Evolutionary conservation across 2,888 invertebrate species (phyloP).

Genomic region (Ephialtes manifestator): DNA sequence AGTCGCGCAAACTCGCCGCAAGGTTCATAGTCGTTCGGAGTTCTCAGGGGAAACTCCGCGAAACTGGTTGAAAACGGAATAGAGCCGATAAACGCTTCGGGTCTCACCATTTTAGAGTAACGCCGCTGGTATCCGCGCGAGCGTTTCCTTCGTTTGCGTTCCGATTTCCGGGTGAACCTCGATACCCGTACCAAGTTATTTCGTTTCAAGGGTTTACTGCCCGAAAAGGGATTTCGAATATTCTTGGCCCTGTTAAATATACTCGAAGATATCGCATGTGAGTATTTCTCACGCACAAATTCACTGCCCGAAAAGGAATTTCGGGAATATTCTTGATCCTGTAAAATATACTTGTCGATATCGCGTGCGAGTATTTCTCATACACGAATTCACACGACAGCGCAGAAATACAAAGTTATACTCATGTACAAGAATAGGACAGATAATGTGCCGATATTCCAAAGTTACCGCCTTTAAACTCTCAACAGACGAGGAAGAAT

Average conservation of each 20-base stretch:
- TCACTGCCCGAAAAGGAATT: background rate
- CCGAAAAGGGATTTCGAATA: slow-evolving; percentile 10
- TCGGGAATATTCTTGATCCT: background rate
- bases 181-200: slow-evolving; percentile 3
- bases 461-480: slow-evolving; percentile 13
- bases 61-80: slow-evolving; percentile 2
- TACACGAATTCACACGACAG: background rate
- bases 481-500: slow-evolving; percentile 6
- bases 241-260: background rate
- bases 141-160: slow-evolving; percentile 11
- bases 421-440: background rate
- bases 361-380: background rate
- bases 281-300: background rate
- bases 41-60: slow-evolving; percentile 3
- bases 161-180: slow-evolving; percentile 16
- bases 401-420: background rate
- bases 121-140: background rate
- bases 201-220: background rate
- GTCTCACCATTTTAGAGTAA: background rate
- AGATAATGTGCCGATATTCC: background rate
- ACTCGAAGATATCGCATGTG: background rate
- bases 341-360: background rate
- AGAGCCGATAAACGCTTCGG: slow-evolving; percentile 36
- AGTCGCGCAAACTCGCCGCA: background rate
- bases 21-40: slow-evolving; percentile 5